Conservation (phyloP, 2,113 vertebrate species). For the Nothoprocta pentlandii region DNA sequence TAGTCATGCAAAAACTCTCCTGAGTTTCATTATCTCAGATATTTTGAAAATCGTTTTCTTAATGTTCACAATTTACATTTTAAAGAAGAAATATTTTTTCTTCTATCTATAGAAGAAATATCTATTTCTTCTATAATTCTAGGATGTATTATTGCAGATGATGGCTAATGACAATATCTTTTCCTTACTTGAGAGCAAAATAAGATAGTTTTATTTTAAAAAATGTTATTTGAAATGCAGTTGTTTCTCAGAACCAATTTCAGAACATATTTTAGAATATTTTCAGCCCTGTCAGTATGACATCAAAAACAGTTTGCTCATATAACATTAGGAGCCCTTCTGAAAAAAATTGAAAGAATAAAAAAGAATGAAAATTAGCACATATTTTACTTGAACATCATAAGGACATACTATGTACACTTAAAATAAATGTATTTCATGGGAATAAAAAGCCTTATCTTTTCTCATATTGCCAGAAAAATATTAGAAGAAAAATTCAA, state of each 20-base stretch:
- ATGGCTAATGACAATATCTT: not conserved
- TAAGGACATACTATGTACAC: not conserved
- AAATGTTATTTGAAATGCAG: not conserved
- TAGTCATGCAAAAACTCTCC: not conserved
- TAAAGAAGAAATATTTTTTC: not conserved
- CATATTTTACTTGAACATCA: not conserved
- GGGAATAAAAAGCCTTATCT: not conserved
- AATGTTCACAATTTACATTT: not conserved
- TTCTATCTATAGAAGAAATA: not conserved
- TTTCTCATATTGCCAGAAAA: not conserved
- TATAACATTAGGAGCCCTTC: not conserved
- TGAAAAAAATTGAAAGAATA: not conserved
- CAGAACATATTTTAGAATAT: not conserved
- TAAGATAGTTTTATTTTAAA: not conserved
- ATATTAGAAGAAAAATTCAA: not conserved
- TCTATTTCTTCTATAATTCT: not conserved
- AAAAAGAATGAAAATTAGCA: not conserved
- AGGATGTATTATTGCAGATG: not conserved
- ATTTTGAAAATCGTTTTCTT: not conserved
- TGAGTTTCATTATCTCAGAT: not conserved
- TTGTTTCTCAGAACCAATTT: not conserved
- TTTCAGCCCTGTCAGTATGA: not conserved
- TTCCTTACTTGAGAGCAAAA: not conserved
- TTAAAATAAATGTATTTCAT: slow-evolving; percentile 44
- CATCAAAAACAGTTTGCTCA: not conserved